Conservation (phyloP, 2,113 vertebrate genomes). For the Paraplagusia blochii region DNA sequence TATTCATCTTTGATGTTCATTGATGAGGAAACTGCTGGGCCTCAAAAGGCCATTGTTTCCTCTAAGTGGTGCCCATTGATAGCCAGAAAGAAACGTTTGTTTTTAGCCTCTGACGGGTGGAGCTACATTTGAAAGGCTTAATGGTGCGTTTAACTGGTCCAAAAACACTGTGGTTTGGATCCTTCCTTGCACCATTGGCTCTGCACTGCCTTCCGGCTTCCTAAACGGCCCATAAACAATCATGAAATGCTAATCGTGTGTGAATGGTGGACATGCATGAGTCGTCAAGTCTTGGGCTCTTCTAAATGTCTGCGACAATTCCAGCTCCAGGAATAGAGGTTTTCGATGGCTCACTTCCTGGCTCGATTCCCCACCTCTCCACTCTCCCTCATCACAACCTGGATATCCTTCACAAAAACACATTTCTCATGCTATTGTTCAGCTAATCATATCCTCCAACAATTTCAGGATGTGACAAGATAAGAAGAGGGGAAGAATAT, state of each 20-base stretch:
- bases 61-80: slow-evolving; percentile 75
- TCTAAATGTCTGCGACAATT: slow-evolving; percentile 62
- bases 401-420: slow-evolving; percentile 74
- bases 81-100: slow-evolving; percentile 75
- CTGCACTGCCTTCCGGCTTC: slow-evolving; percentile 51
- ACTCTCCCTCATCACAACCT: slow-evolving; percentile 67
- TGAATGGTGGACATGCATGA: slow-evolving; percentile 57
- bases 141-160: slow-evolving; percentile 75
- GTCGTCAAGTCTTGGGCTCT: slow-evolving; percentile 39
- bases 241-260: slow-evolving; percentile 66
- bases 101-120: slow-evolving; percentile 71
- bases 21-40: slow-evolving; percentile 76
- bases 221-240: slow-evolving; percentile 68
- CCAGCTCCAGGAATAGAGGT: slow-evolving; percentile 56
- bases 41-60: slow-evolving; percentile 77
- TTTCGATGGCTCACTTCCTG: slow-evolving; percentile 61
- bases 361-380: slow-evolving; percentile 51
- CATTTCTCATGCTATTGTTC: slow-evolving; percentile 78
- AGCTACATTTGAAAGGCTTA: slow-evolving; percentile 76
- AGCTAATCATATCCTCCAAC: slow-evolving; percentile 79
- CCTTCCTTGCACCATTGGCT: slow-evolving; percentile 58
- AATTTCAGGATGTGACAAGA: slow-evolving; percentile 79
- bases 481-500: slow-evolving; percentile 74
- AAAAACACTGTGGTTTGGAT: slow-evolving; percentile 65
- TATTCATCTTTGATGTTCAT: slow-evolving; percentile 77